Evolutionary conservation across 2,888 invertebrate species (phyloP).

Genomic region (Drosophila phalerata): DNA sequence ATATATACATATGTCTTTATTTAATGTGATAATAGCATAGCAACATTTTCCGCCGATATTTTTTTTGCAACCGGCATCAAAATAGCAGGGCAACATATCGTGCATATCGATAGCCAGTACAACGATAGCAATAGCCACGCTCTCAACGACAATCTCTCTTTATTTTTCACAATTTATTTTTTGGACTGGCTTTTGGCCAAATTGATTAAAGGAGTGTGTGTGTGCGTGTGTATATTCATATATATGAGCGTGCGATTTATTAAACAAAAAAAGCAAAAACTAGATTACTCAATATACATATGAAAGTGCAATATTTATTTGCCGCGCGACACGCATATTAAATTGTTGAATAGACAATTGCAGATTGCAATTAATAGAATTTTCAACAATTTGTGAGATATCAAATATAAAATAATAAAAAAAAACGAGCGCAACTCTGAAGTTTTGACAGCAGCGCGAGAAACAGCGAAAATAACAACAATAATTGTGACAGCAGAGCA

Average conservation of each 20-base stretch:
- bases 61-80: conserved; percentile 30
- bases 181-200: conserved; percentile 70
- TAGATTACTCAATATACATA: conserved; percentile 59
- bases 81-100: conserved; percentile 21
- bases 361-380: conserved; percentile 4
- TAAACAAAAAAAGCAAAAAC: conserved; percentile 60
- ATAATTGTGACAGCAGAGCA: conserved; percentile 13
- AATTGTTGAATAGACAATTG: conserved; percentile 14
- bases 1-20: neutral
- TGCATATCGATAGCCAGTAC: conserved; percentile 38
- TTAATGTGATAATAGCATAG: neutral
- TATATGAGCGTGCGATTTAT: conserved; percentile 49
- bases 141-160: conserved; percentile 45
- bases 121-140: conserved; percentile 48
- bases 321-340: conserved; percentile 17
- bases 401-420: neutral
- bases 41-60: conserved; percentile 24
- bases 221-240: conserved; percentile 29
- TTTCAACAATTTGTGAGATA: conserved; percentile 11
- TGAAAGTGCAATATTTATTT: conserved; percentile 51
- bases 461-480: conserved; percentile 18
- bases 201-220: conserved; percentile 39
- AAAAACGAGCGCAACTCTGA: conserved; percentile 11
- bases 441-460: conserved; percentile 17
- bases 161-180: conserved; percentile 64